phyloP scores from a whole-genome alignment of 1,140 invertebrate species.

The Drosophila elegans region DNA sequence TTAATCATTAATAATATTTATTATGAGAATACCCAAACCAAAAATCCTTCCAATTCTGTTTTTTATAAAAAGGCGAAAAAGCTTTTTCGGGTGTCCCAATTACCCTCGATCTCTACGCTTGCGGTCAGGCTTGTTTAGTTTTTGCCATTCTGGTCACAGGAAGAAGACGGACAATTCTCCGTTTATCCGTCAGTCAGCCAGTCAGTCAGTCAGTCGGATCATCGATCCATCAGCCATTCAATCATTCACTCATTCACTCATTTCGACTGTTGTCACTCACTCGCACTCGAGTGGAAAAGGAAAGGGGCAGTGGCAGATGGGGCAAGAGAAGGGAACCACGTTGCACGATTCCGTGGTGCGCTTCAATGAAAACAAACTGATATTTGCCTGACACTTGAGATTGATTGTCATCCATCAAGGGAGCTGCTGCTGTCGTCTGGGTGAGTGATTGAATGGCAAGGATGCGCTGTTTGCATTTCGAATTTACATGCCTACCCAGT shows the following conservation, averaged over 20 bases:
- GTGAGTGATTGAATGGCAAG: constrained; percentile 76
- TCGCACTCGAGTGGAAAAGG: constrained; percentile 39
- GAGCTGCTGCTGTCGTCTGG: constrained; percentile 48
- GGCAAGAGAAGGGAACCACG: constrained; percentile 22
- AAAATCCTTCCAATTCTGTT: too few species aligned
- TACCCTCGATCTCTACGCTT: not conserved
- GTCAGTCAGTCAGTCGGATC: constrained; percentile 29
- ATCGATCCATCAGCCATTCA: constrained; percentile 57
- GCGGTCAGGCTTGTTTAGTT: not conserved
- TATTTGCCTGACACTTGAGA: constrained; percentile 84
- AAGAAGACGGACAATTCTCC: constrained; percentile 10
- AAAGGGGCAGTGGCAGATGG: constrained; percentile 10
- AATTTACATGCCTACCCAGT: constrained; percentile 62
- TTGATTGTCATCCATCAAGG: constrained; percentile 84
- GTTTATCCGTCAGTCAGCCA: constrained; percentile 23
- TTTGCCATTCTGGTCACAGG: constrained; percentile 5
- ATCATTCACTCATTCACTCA: constrained; percentile 75
- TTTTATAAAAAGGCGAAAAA: too few species aligned
- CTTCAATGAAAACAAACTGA: constrained; percentile 82
- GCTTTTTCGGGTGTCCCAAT: not conserved
- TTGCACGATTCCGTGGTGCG: constrained; percentile 67
- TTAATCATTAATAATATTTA: too few species aligned
- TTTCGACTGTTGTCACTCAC: constrained; percentile 74
- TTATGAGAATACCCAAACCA: too few species aligned
- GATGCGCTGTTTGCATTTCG: constrained; percentile 73